These are phyloP conservation scores for Dryomyza anilis DNA, from an alignment of 2,888 invertebrate species.

Conservation along the genomic window DNA sequence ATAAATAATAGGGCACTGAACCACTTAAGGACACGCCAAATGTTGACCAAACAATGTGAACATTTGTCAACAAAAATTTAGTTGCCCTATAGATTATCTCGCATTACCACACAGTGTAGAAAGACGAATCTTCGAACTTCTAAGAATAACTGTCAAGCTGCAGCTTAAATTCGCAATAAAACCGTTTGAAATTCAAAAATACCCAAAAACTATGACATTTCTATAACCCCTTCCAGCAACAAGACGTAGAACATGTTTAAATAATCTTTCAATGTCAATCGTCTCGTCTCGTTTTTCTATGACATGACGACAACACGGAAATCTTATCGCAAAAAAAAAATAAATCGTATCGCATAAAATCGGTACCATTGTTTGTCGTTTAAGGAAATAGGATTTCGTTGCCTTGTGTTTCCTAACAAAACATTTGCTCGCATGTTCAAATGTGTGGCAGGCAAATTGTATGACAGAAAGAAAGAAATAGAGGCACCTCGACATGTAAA, in stretches of 20 bases:
- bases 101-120: no score
- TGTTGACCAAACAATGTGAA: slow-evolving; percentile 22
- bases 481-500: not conserved
- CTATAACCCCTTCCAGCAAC: not conserved
- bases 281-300: not conserved
- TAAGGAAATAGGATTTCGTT: slow-evolving; percentile 21
- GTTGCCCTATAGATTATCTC: no score
- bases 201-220: no score
- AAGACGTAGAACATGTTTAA: no score
- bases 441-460: not conserved
- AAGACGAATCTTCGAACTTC: no score
- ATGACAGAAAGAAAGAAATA: not conserved
- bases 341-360: no score
- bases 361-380: slow-evolving; percentile 18
- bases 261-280: slow-evolving; percentile 25
- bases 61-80: slow-evolving; percentile 28
- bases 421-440: not conserved
- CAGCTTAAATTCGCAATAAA: slow-evolving; percentile 20
- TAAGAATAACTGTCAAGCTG: no score
- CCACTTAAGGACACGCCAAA: slow-evolving; percentile 18
- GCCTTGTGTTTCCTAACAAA: not conserved
- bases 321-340: slow-evolving; percentile 1
- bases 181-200: no score
- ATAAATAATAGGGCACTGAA: no score
- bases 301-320: not conserved